Evolutionary conservation across 1,140 invertebrate species (phyloP).

Genomic region (Steinernema khuongi): DNA sequence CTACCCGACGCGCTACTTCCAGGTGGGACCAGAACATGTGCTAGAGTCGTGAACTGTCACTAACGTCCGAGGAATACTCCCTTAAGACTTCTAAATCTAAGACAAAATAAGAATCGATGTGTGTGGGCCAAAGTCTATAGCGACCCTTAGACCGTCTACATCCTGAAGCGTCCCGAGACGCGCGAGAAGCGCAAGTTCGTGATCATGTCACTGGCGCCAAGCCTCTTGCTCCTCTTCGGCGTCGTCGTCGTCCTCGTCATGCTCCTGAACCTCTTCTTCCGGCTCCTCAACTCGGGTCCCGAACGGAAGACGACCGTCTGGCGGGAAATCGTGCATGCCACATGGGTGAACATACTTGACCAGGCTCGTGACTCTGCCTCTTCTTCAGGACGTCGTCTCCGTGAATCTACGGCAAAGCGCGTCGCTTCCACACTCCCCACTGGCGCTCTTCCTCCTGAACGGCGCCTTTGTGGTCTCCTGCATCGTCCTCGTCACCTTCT

Average conservation of each 20-base stretch:
- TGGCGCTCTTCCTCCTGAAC: constrained; percentile 30
- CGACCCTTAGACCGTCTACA: constrained; percentile 7
- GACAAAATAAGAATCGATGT: too few species aligned
- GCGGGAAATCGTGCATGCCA: not conserved
- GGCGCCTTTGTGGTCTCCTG: constrained; percentile 21
- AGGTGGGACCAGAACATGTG: constrained; percentile 21
- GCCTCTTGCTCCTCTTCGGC: not conserved
- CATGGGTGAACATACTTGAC: constrained; percentile 13
- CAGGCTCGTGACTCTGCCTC: not conserved
- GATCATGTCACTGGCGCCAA: not conserved
- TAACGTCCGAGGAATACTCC: too few species aligned
- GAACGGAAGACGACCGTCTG: not conserved
- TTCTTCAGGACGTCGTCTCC: constrained; percentile 24
- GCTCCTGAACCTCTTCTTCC: not conserved
- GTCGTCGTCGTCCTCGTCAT: not conserved
- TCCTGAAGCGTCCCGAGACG: not conserved
- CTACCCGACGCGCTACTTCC: constrained; percentile 37
- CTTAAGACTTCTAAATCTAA: too few species aligned
- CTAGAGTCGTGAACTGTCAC: constrained; percentile 33
- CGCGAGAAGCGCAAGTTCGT: not conserved
- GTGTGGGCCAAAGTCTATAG: constrained; percentile 23
- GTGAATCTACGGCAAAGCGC: constrained; percentile 34
- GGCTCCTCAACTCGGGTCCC: not conserved
- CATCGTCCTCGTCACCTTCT: constrained; percentile 34
- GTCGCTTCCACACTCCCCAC: constrained; percentile 17